Evolutionary conservation across 2,113 vertebrate genomes (phyloP).

Genomic region (Haplotaxodon microlepis): DNA sequence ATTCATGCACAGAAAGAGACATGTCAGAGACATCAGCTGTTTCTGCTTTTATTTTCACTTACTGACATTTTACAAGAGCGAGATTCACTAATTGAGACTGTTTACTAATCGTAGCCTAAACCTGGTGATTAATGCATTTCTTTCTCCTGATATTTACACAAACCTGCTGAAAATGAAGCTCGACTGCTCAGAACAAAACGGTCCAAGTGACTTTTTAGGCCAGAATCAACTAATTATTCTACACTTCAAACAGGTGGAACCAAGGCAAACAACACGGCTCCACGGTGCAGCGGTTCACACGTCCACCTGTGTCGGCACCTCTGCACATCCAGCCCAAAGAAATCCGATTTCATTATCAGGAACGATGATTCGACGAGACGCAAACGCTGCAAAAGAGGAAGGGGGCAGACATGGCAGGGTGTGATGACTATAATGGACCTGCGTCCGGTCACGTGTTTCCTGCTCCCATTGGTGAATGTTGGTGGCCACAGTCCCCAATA

Average conservation of each 20-base stretch:
- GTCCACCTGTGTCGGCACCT: not conserved
- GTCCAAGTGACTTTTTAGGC: not conserved
- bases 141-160: not conserved
- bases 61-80: not conserved
- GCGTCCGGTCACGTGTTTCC: not conserved
- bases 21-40: not conserved
- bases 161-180: not conserved
- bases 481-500: not conserved
- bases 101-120: not conserved
- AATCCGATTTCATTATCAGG: not conserved
- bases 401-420: not conserved
- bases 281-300: not conserved
- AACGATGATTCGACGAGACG: rapidly evolving
- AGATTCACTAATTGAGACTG: not conserved
- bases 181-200: not conserved
- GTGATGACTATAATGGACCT: not conserved
- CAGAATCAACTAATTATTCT: not conserved
- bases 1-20: not conserved
- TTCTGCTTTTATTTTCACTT: not conserved
- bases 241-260: not conserved
- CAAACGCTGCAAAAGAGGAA: too few relatives aligned
- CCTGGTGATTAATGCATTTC: not conserved
- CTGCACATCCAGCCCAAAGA: not conserved
- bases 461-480: not conserved
- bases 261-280: not conserved